A percentile compares a stretch with the other conserved stretches of the same genome.
Conservation (phyloP, 2,113 vertebrate species). For the Tupaia chinensis region DNA sequence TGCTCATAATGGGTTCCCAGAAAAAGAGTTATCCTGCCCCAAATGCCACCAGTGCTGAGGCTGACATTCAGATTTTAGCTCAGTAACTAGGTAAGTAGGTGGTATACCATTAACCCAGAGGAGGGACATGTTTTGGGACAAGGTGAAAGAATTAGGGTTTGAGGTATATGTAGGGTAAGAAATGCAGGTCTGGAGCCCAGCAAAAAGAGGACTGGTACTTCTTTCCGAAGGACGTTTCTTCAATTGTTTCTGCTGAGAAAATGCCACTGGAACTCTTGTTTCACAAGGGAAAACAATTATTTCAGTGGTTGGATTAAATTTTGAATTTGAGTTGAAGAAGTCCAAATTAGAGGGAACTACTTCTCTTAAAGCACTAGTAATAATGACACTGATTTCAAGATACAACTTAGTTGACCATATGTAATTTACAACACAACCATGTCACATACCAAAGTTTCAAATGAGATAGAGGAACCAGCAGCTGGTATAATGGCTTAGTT, state of each 20-base stretch:
- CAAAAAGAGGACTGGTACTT: background rate
- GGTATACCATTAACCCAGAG: background rate
- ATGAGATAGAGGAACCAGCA: background rate
- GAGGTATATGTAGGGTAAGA: background rate
- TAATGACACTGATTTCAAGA: background rate
- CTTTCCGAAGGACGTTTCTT: background rate
- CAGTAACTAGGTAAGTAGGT: background rate
- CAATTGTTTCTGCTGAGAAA: constrained; percentile 21
- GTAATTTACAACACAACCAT: background rate
- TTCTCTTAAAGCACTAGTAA: background rate
- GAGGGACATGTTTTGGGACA: background rate
- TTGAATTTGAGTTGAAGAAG: constrained; percentile 30
- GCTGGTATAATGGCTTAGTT: no score
- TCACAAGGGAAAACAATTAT: background rate
- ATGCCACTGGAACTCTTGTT: background rate
- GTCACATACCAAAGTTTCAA: background rate
- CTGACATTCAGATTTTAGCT: background rate
- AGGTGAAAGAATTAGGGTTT: background rate
- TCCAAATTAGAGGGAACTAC: background rate
- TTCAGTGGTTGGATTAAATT: background rate
- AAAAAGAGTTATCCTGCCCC: background rate
- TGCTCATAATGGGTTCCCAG: background rate
- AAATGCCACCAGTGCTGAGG: background rate
- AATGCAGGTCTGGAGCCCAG: background rate
- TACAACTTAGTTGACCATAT: background rate